Evolutionary conservation across 1,140 invertebrate genomes (phyloP).

Genomic region (Galleria mellonella): DNA sequence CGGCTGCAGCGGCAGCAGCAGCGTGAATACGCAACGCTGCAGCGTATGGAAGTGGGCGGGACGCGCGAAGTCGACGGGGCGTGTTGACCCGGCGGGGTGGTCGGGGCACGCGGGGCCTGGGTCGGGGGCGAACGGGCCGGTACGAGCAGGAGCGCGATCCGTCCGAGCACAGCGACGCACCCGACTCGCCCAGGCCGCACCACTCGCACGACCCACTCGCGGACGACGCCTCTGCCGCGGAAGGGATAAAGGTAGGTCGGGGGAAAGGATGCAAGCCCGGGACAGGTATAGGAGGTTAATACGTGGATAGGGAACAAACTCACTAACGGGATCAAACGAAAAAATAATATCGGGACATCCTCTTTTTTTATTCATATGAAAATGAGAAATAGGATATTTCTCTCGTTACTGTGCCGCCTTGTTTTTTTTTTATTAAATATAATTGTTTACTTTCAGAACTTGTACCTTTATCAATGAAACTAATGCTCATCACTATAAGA

Average conservation of each 20-base stretch:
- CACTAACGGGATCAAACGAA: no score
- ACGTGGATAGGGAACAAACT: no score
- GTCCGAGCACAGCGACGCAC: slow-evolving; percentile 7
- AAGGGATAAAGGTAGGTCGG: slow-evolving; percentile 21
- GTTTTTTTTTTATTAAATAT: no score
- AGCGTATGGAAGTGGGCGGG: slow-evolving; percentile 1
- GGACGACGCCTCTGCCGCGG: slow-evolving; percentile 44
- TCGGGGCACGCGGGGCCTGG: slow-evolving; percentile 2
- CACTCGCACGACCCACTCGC: slow-evolving; percentile 42
- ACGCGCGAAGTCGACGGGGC: not conserved
- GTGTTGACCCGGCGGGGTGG: not conserved
- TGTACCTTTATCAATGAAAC: no score
- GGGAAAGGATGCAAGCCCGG: slow-evolving; percentile 1
- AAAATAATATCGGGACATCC: no score
- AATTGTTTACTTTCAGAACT: no score
- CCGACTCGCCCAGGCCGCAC: slow-evolving; percentile 22
- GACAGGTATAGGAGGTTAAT: slow-evolving; percentile 1
- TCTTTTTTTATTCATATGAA: no score
- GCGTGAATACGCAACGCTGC: not conserved
- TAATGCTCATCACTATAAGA: no score
- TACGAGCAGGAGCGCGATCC: slow-evolving; percentile 4
- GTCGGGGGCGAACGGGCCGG: slow-evolving; percentile 9
- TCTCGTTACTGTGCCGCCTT: no score
- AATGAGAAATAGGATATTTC: no score
- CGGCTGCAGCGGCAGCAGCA: slow-evolving; percentile 3